Evolutionary conservation across 2,888 invertebrate species (phyloP), one percentile per base, ranked within the genome.

Genomic region (Rhingia rostrata): DNA sequence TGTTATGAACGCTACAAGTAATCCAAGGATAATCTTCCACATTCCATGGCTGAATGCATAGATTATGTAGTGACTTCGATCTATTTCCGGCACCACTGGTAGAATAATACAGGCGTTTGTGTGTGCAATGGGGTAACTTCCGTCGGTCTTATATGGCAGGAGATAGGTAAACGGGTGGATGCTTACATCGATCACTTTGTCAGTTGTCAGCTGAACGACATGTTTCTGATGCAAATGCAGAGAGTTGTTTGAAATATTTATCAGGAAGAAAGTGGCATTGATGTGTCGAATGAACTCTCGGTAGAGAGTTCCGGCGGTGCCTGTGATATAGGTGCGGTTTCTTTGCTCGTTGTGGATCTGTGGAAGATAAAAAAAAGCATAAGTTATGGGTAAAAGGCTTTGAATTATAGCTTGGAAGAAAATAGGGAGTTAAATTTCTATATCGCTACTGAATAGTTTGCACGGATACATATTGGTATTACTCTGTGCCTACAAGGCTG

Each of bases 41-140:
- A 86, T 86, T n/a, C 35, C 10, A 3, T 14, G n/a, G 64, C 63
- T 86, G 10, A 88, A 83, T 37, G 86, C 85, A 10, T 70, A 61
- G 6, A 84, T 61, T 53, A 88, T 78, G 70, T 88, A 88, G 64
- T 70, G 75, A 35, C 74, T 82, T 7, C 66, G 84, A 74, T 77
- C 74, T 45, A 88, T 84, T 75, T 88, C 87, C 51, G 86, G 86
- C 14, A 80, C 73, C 9, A 88, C 85, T 2, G 88, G 88, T 43
- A 87, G 74, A 7, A 87, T 80, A 7, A 88, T 53, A 60, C 88
- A 87, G 4, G 78, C 70, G 58, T 88, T 88, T 14, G 86, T 87
- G 67, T 87, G 86, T 14, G 85, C 75, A 7, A 88, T 87, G 9
- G 88, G 87, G 79, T 87, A 87, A 45, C 87, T 88, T 39, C 77